Conservation (phyloP, 2,113 vertebrate genomes). For the Barbus barbus region DNA sequence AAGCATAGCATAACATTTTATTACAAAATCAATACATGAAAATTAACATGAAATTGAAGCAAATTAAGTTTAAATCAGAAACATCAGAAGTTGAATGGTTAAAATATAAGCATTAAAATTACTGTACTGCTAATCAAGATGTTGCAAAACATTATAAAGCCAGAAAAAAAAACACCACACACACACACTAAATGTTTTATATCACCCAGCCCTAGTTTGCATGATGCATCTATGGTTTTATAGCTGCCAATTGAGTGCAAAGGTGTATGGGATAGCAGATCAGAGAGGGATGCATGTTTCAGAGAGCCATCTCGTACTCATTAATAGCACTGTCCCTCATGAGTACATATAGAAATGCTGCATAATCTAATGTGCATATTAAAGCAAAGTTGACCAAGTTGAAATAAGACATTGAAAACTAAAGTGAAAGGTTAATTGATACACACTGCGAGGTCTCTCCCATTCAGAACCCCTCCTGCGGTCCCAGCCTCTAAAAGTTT, state of each 20-base stretch:
- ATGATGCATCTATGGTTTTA: neutral
- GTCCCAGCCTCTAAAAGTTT: constrained; percentile 92
- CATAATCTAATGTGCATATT: constrained; percentile 7
- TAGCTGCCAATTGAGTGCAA: neutral
- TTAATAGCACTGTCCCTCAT: neutral
- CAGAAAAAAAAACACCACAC: too few relatives aligned
- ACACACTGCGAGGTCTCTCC: constrained; percentile 91
- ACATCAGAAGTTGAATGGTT: neutral
- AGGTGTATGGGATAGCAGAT: neutral
- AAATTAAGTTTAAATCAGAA: neutral
- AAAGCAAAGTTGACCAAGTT: constrained; percentile 59
- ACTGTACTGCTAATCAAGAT: neutral
- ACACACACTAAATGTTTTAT: too few relatives aligned
- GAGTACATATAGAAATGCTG: neutral
- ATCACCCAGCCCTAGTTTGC: neutral
- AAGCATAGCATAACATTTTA: constrained; percentile 9
- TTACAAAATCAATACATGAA: neutral
- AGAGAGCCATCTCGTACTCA: neutral
- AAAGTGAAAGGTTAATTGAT: constrained; percentile 86
- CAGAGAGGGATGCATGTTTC: neutral
- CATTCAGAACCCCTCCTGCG: constrained; percentile 56
- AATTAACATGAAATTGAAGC: neutral
- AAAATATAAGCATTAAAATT: neutral
- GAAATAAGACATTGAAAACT: constrained; percentile 53
- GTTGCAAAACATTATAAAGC: neutral